Evolutionary conservation across 2,888 invertebrate genomes (phyloP).

Genomic region (Trichopria drosophilae): DNA sequence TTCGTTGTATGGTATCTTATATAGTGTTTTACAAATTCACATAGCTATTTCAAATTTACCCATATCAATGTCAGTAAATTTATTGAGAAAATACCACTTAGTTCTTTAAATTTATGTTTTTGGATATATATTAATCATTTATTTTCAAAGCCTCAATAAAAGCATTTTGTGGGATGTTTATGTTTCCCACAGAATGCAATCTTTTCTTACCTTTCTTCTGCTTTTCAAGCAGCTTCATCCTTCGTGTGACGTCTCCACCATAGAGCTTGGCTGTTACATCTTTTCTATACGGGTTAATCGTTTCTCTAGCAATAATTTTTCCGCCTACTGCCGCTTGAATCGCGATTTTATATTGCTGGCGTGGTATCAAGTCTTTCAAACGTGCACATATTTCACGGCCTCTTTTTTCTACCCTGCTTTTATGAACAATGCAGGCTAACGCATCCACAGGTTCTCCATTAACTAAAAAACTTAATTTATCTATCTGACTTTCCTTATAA

Average conservation of each 20-base stretch:
- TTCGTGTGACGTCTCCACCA: slow-evolving; percentile 29
- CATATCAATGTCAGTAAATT: no score
- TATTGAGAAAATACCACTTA: no score
- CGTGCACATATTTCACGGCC: slow-evolving; percentile 12
- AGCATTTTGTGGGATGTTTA: slow-evolving; percentile 57
- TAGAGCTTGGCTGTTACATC: slow-evolving; percentile 27
- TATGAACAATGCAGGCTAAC: slow-evolving; percentile 15
- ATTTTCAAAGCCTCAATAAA: slow-evolving; percentile 66
- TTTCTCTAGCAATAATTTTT: slow-evolving; percentile 26
- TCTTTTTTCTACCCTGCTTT: slow-evolving; percentile 7
- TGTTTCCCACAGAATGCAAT: slow-evolving; percentile 16
- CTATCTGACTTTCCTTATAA: slow-evolving; percentile 8
- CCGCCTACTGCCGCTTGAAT: slow-evolving; percentile 27
- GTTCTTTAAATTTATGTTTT: no score
- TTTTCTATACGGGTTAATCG: slow-evolving; percentile 21
- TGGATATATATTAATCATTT: no score
- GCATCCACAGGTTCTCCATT: slow-evolving; percentile 24
- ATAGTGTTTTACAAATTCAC: no score
- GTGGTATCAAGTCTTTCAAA: slow-evolving; percentile 27
- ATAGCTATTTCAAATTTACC: no score
- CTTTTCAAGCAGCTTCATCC: slow-evolving; percentile 25
- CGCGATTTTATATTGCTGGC: slow-evolving; percentile 21
- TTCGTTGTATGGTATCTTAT: slow-evolving; percentile 55
- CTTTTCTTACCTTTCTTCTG: slow-evolving; percentile 29
- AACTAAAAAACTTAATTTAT: slow-evolving; percentile 19